These are phyloP conservation scores for Hypsibius dujardini DNA, from an alignment of 1,140 invertebrate species.

Conservation along the genomic window DNA sequence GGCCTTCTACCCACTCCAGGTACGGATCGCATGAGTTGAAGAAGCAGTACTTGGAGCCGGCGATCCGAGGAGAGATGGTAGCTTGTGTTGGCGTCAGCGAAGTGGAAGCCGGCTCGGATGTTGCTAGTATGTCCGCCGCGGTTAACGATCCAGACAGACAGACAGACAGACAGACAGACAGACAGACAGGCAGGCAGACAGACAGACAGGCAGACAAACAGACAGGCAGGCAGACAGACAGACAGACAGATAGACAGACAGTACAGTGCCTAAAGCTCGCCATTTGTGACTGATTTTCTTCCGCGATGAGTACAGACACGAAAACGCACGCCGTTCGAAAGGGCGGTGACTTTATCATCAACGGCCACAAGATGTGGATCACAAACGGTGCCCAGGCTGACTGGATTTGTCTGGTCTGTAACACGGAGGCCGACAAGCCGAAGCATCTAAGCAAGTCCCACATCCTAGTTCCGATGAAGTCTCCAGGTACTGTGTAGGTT, in stretches of 20 bases:
- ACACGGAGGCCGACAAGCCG: constrained; percentile 34
- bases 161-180: too few species aligned
- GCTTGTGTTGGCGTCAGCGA: constrained; percentile 43
- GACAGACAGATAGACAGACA: too few species aligned
- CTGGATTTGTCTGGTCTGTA: constrained; percentile 44
- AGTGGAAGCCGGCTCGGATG: constrained; percentile 41
- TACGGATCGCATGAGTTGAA: constrained; percentile 43
- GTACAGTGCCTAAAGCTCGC: background rate
- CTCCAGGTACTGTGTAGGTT: constrained; percentile 31
- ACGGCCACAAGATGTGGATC: constrained; percentile 44
- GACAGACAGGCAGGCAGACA: too few species aligned
- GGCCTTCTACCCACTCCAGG: constrained; percentile 24
- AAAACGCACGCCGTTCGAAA: constrained; percentile 34
- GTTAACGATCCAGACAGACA: background rate
- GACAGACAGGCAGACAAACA: too few species aligned
- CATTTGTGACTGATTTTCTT: constrained; percentile 17
- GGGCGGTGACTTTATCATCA: constrained; percentile 41
- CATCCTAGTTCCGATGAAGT: constrained; percentile 42
- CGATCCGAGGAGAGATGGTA: constrained; percentile 40
- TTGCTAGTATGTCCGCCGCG: constrained; percentile 34
- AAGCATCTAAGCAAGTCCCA: constrained; percentile 42
- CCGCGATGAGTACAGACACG: constrained; percentile 33
- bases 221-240: too few species aligned
- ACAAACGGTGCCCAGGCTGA: constrained; percentile 42
- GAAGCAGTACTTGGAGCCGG: constrained; percentile 39